Percentiles rank a stretch among this genome's conserved stretches.
Evolutionary conservation across 1,140 invertebrate species (phyloP).

Genomic region (Nilaparvata lugens): DNA sequence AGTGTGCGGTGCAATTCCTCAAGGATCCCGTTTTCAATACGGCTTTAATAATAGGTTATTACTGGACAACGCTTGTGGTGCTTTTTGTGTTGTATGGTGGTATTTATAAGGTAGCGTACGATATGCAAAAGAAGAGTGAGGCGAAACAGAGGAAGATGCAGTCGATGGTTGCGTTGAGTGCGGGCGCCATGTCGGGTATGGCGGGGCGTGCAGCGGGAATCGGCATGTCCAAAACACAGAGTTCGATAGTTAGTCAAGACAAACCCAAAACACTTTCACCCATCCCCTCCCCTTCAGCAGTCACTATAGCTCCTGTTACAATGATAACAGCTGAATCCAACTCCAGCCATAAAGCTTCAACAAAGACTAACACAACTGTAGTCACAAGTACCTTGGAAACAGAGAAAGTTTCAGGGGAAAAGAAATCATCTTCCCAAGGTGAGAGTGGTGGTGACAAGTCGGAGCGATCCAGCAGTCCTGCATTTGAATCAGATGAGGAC

Average conservation of each 20-base stretch:
- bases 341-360: slow-evolving; percentile 52
- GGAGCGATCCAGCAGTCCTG: slow-evolving; percentile 87
- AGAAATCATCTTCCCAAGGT: slow-evolving; percentile 21
- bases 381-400: slow-evolving; percentile 12
- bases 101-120: slow-evolving; percentile 96
- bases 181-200: slow-evolving; percentile 80
- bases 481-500: slow-evolving; percentile 92
- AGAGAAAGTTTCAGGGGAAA: slow-evolving; percentile 13
- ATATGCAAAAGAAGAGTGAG: slow-evolving; percentile 96
- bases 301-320: slow-evolving; percentile 20
- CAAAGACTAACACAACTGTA: slow-evolving; percentile 28
- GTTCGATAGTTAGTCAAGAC: slow-evolving; percentile 57
- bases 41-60: slow-evolving; percentile 95
- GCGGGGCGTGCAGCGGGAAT: slow-evolving; percentile 78
- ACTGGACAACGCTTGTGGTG: slow-evolving; percentile 92
- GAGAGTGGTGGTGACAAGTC: slow-evolving; percentile 50
- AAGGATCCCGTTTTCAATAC: slow-evolving; percentile 97
- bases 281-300: slow-evolving; percentile 18
- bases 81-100: slow-evolving; percentile 91
- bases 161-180: slow-evolving; percentile 81
- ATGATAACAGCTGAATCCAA: slow-evolving; percentile 40
- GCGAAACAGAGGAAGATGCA: slow-evolving; percentile 91
- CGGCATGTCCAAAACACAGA: slow-evolving; percentile 67
- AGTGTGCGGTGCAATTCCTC: slow-evolving; percentile 96
- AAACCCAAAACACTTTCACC: slow-evolving; percentile 42